Conservation (phyloP, 2,888 invertebrate genomes). For the Cybosia mesomella region DNA sequence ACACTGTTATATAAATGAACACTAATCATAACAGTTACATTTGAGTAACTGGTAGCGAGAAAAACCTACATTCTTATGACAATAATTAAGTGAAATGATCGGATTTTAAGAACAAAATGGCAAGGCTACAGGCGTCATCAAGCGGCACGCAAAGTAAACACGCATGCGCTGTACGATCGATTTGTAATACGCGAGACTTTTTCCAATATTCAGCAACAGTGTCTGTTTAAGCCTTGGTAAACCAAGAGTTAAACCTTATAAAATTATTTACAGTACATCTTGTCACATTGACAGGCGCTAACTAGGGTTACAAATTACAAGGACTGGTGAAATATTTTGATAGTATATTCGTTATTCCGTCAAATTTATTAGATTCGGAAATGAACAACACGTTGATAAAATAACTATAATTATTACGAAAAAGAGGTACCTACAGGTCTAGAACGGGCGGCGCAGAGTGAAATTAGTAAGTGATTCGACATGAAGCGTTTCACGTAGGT, state of each 20-base stretch:
- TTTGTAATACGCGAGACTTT: constrained; percentile 68
- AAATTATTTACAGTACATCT: not conserved
- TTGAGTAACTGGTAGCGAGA: not conserved
- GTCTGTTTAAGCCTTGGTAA: too few species aligned
- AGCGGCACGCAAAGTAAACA: constrained; percentile 41
- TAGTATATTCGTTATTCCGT: not conserved
- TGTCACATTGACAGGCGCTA: not conserved
- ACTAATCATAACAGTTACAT: not conserved
- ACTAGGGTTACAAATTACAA: not conserved
- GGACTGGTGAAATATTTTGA: not conserved
- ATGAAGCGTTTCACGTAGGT: constrained; percentile 13
- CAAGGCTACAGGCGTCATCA: constrained; percentile 31
- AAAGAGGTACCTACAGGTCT: not conserved
- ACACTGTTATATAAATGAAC: not conserved
- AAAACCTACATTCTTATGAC: not conserved
- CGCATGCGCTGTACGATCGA: constrained; percentile 75
- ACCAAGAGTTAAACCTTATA: too few species aligned
- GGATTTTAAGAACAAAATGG: constrained; percentile 11
- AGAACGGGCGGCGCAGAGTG: not conserved
- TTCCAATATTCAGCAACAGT: constrained; percentile 56
- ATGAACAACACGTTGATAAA: not conserved
- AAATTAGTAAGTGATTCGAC: constrained; percentile 18
- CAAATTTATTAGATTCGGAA: not conserved
- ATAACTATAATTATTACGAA: not conserved
- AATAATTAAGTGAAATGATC: not conserved